Base-by-base conservation (phyloP, 1,140 invertebrate species). In the Chironomus striatipennis region DNA sequence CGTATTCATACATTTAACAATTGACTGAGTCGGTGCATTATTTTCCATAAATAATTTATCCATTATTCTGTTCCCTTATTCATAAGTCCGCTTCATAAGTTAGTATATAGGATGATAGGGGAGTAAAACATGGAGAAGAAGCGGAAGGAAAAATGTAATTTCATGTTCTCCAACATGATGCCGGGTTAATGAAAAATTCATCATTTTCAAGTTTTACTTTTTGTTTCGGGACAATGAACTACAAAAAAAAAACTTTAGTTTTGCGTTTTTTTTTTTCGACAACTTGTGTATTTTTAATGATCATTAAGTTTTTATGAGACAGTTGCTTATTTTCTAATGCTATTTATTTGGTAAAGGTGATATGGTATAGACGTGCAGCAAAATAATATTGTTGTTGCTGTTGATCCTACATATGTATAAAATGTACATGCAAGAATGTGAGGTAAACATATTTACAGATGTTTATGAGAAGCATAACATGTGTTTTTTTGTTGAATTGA, bases 241-340 rank as follows among this genome's bases (percentile, higher is more conserved):
- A 57, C 24, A 5, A 34, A 34, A 34, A 34, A 34, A 34, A 57
- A 57, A 15, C 47, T n/a, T n/a, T 57, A n/a, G 47, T 0, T 12
- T 57, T 57, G n/a, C 24, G 24, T 34, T 34, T 34, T 34, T 34
- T 34, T 34, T 34, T 34, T 34, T 34, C 47, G 4, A 57, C 47
- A n/a, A n/a, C 47, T 57, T n/a, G n/a, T 57, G 47, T n/a, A n/a
- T 34, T 34, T 34, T 34, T 34, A 34, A 12, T 57, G 47, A n/a
- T 57, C 47, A 57, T 57, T 57, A 57, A 57, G 47, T 57, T 57
- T 57, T 57, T 57, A 57, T 57, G 47, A 57, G n/a, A 57, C 12
- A 12, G 47, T 57, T 57, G 12, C 47, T 57, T n/a, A 57, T 57
- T 57, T 57, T 57, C 47, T 57, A 57, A 15, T 34, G 24, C 24